These are phyloP conservation scores for Ciconia maguari DNA, from an alignment of 2,113 vertebrate species.

Conservation along the genomic window DNA sequence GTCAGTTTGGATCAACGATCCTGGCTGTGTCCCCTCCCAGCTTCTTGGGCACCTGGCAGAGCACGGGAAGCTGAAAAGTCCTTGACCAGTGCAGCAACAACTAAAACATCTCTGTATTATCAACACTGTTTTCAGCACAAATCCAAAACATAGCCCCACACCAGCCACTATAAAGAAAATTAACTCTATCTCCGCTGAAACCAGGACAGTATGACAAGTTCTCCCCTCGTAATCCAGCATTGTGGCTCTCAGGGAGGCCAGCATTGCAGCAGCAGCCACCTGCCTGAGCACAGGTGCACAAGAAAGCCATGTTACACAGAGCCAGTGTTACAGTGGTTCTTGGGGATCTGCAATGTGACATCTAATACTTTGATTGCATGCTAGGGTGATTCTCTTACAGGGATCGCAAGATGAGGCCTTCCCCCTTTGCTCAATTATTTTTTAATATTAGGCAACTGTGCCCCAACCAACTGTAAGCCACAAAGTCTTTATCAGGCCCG, in stretches of 20 bases:
- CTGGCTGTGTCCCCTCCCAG: too few relatives aligned
- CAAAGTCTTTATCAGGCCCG: not conserved
- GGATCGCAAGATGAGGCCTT: not conserved
- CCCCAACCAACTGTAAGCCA: not conserved
- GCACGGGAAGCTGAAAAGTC: too few relatives aligned
- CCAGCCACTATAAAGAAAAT: too few relatives aligned
- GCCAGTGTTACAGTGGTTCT: not conserved
- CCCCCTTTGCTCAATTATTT: not conserved
- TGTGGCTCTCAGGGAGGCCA: not conserved
- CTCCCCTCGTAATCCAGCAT: fast-evolving
- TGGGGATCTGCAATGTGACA: not conserved
- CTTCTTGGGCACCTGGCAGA: too few relatives aligned
- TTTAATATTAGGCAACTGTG: not conserved
- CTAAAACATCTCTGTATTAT: too few relatives aligned
- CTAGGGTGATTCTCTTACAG: not conserved
- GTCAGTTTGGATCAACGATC: too few relatives aligned
- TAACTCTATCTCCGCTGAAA: too few relatives aligned
- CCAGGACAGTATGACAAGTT: not conserved
- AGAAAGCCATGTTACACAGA: not conserved
- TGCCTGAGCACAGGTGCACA: not conserved
- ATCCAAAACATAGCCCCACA: too few relatives aligned
- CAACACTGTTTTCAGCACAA: too few relatives aligned
- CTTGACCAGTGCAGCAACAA: too few relatives aligned
- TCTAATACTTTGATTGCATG: not conserved
- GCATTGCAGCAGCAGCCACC: not conserved